Conservation (phyloP, 2,113 vertebrate genomes). For the Indicator maculatus region DNA sequence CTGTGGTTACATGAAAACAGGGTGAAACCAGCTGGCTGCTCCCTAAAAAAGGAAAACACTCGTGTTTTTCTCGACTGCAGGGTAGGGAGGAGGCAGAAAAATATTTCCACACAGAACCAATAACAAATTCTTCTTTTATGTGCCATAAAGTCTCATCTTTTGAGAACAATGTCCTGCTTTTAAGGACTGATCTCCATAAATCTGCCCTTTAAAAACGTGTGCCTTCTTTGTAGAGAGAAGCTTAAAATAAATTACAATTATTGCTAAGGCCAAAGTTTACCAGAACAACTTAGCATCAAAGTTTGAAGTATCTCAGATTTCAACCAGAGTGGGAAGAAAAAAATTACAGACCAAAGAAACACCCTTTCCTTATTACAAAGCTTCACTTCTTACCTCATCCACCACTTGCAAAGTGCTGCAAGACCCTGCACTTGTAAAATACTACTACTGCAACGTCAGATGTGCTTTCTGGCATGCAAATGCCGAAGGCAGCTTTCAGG, state of each 20-base stretch:
- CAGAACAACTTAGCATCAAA: slow-evolving; percentile 70
- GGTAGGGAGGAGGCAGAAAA: slow-evolving; percentile 34
- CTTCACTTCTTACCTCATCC: slow-evolving; percentile 55
- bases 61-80: slow-evolving; percentile 27
- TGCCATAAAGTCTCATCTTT: slow-evolving; percentile 42
- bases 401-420: slow-evolving; percentile 17
- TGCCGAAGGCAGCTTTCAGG: background rate
- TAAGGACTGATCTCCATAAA: slow-evolving; percentile 10
- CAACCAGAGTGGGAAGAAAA: slow-evolving; percentile 69
- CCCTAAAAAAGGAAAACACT: background rate
- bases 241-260: slow-evolving; percentile 75
- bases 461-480: slow-evolving; percentile 17
- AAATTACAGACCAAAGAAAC: slow-evolving; percentile 72
- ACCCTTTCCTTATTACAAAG: slow-evolving; percentile 64
- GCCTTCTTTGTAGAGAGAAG: slow-evolving; percentile 36
- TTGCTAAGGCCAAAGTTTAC: slow-evolving; percentile 69
- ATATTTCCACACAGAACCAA: slow-evolving; percentile 21
- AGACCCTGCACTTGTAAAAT: slow-evolving; percentile 3
- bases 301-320: slow-evolving; percentile 72
- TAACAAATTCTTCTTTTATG: slow-evolving; percentile 34
- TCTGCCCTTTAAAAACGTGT: slow-evolving; percentile 31
- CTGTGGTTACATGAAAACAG: background rate
- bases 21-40: background rate
- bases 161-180: slow-evolving; percentile 10
- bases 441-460: background rate